Conservation (phyloP, 2,888 invertebrate species). For the Oscheius sp. region DNA sequence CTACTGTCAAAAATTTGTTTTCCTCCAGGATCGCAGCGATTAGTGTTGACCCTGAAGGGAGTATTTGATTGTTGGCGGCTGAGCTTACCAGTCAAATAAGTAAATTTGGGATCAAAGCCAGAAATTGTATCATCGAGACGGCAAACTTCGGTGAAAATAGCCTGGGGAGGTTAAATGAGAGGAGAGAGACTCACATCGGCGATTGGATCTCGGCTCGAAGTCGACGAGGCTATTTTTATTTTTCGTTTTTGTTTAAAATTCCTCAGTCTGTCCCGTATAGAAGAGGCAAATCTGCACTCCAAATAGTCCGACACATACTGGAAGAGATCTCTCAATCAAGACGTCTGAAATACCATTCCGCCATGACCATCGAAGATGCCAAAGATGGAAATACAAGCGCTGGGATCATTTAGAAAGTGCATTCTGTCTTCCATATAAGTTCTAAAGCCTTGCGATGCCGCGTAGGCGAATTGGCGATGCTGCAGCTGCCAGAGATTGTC, state of each 20-base stretch:
- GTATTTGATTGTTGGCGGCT: background rate
- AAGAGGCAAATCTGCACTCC: conserved; percentile 46
- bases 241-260: conserved; percentile 31
- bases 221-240: conserved; percentile 16
- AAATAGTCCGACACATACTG: conserved; percentile 57
- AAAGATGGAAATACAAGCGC: conserved; percentile 52
- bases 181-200: conserved; percentile 25
- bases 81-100: conserved; percentile 38
- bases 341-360: conserved; percentile 48
- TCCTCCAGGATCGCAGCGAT: conserved; percentile 87
- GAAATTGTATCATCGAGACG: conserved; percentile 49
- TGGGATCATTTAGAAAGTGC: conserved; percentile 53
- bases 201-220: conserved; percentile 29
- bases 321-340: too few species aligned
- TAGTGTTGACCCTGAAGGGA: conserved; percentile 83
- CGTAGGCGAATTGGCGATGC: conserved; percentile 52
- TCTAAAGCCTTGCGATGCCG: conserved; percentile 41
- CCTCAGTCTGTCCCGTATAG: conserved; percentile 43
- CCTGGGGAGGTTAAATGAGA: conserved; percentile 31
- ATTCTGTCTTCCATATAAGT: conserved; percentile 62
- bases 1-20: conserved; percentile 82
- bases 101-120: conserved; percentile 35
- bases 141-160: conserved; percentile 46
- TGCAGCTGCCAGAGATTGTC: conserved; percentile 37
- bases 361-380: conserved; percentile 65